Evolutionary conservation across 2,113 vertebrate genomes (phyloP), one percentile per base, ranked within the genome.

Genomic region (Ascaphus truei): DNA sequence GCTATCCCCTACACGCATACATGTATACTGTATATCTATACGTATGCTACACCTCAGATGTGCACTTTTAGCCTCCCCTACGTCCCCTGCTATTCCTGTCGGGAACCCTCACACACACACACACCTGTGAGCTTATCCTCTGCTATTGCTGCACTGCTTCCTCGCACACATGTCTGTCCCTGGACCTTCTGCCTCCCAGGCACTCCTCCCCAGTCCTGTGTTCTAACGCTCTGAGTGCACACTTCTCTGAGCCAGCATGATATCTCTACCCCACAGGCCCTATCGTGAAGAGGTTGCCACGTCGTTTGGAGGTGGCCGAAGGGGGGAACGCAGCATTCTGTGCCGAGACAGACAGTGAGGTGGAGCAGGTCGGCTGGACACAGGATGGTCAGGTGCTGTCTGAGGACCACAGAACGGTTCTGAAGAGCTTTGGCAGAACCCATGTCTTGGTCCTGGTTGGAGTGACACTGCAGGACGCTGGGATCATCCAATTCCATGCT

Each of bases 251-350:
- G 5, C 5, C 11, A 13, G 2, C 2, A 3, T 43, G 15, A 34
- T 57, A 61, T 43, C 7, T 34, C 8, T 47, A 1, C 57, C 69
- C 13, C 1, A 0, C 29, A 89, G 88, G 90, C 15, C 66, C 81
- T 47, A 92, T 92, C 1, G 23, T 60, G 1, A 91, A 88, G 76
- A 78, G 95, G 61, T 84, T 99, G 65, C 97, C 97, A 0, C 88
- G 97, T 75, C 98, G 98, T 67, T 86, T 99, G 30, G 96, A 98
- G 0, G 95, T 98, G 30, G 85, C 96, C 48, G 96, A 98, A 65
- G 95, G 96, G 0, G 97, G 98, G 85, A 98, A 99, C 0, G 96
- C 96, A 0, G 97, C 94, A 33, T 95, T 98, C 77, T 96, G 94
- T 4, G 96, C 93, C 75, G 96, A 99, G 78, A 94, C 96, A 0